Base-by-base conservation (phyloP, 1,140 invertebrate genomes). In the Melitaea cinxia region DNA sequence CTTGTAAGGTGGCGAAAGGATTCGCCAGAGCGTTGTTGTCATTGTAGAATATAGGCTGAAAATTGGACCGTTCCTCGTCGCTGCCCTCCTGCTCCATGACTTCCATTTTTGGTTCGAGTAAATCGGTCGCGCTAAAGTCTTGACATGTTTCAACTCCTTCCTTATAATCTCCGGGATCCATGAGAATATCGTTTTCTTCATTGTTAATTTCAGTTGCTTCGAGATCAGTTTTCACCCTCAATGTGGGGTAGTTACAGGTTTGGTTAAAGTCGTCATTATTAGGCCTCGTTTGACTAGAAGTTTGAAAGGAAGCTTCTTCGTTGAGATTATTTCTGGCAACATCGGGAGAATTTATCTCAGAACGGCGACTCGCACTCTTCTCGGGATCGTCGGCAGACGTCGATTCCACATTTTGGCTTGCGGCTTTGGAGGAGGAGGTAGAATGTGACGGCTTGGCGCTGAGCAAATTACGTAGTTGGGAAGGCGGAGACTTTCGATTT, bases 401-500 rank as follows among this genome's bases (percentile, higher is more conserved):
- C 64, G 89, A 84, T 80, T 89, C 89, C 66, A 88, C 88, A 74
- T 90, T 92, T 91, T 92, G 91, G 89, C 85, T 91, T 86, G 85
- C 82, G 81, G 88, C 91, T 92, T 92, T 91, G 89, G 91, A 90
- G 77, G 91, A 88, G 77, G 91, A 91, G 88, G 86, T 91, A 88
- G 89, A 86, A 70, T 91, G 86, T 83, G 88, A 88, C 81, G 90
- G 88, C 85, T 91, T 91, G 66, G 90, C 89, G 83, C 91, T 91
- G 79, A 92, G 88, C 82, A 92, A 87, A 86, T 91, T 91, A 78
- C 91, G 88, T 80, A 92, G 77, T 85, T 92, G 91, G 68, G 91
- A 92, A 78, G 91, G 88, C 70, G 91, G 89, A 65, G 89, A 90
- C 78, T 92, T 92, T 74, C 84, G 75, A 74, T 88, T 90, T 54